phyloP scores from a whole-genome alignment of 2,888 invertebrate species.

The Prosopocoilus inquinatus region DNA sequence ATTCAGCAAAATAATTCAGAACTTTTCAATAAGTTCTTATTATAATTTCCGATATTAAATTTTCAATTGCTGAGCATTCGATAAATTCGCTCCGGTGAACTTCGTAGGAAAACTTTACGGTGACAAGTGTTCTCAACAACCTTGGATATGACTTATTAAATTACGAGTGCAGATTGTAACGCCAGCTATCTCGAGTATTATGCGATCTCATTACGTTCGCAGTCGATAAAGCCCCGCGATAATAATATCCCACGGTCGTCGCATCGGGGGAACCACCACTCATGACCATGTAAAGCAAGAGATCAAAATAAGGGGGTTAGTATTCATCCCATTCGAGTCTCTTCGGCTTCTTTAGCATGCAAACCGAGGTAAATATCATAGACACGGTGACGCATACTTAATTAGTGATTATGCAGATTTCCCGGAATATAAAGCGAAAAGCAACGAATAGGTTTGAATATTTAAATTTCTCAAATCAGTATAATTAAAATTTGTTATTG shows the following conservation, averaged over 20 bases:
- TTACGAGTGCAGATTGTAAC: too few species aligned
- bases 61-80: not conserved
- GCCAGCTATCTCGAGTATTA: too few species aligned
- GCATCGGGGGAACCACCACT: slow-evolving; percentile 5
- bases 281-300: too few species aligned
- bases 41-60: not conserved
- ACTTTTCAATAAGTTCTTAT: not conserved
- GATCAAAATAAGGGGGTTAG: not conserved
- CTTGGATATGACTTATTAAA: not conserved
- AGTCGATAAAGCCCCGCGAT: not conserved
- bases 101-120: not conserved
- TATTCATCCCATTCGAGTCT: not conserved
- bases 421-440: slow-evolving; percentile 6
- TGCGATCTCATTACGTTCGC: too few species aligned
- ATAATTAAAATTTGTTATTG: not conserved
- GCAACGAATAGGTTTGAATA: slow-evolving; percentile 5
- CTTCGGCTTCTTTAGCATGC: slow-evolving; percentile 8
- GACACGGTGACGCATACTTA: slow-evolving; percentile 17
- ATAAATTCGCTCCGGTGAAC: not conserved
- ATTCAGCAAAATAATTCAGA: too few species aligned
- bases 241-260: not conserved
- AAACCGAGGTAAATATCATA: slow-evolving; percentile 16
- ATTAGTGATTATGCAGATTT: slow-evolving; percentile 18
- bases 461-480: not conserved
- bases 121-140: not conserved